Conservation (phyloP, 2,797 vertebrate genomes). For the Chelonia mydas region DNA sequence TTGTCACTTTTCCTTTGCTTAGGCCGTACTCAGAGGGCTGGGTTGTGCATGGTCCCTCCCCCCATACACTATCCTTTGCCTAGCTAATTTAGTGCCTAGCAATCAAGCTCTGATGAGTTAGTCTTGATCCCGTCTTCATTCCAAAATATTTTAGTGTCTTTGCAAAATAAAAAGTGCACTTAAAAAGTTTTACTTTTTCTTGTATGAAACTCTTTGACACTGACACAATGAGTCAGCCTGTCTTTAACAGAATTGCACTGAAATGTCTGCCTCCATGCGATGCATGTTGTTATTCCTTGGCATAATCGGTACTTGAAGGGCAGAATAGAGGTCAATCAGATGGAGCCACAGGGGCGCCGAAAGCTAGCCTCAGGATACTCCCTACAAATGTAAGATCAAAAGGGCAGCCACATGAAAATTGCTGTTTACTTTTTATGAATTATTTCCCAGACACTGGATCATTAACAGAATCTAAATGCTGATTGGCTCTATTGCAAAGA, state of each 20-base stretch:
- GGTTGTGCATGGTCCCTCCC: background rate
- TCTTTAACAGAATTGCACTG: slow-evolving; percentile 55
- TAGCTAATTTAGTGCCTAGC: background rate
- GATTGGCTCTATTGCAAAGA: slow-evolving; percentile 44
- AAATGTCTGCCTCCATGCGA: slow-evolving; percentile 48
- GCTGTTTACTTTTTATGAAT: slow-evolving; percentile 66
- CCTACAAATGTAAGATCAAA: slow-evolving; percentile 70
- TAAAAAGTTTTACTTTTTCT: slow-evolving; percentile 45
- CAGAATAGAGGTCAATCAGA: slow-evolving; percentile 65
- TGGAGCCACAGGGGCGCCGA: background rate
- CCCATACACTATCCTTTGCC: background rate
- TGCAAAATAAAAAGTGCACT: slow-evolving; percentile 19
- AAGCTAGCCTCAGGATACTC: slow-evolving; percentile 60
- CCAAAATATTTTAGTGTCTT: background rate
- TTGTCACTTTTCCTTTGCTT: slow-evolving; percentile 20
- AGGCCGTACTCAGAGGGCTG: background rate
- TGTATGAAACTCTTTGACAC: slow-evolving; percentile 40
- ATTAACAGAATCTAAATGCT: slow-evolving; percentile 72
- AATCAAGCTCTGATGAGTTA: background rate
- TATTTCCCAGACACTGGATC: slow-evolving; percentile 68
- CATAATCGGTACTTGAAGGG: slow-evolving; percentile 58
- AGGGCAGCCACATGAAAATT: slow-evolving; percentile 63
- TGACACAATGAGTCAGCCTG: slow-evolving; percentile 43
- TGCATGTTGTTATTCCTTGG: slow-evolving; percentile 70
- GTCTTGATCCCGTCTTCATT: slow-evolving; percentile 16